phyloP scores from a whole-genome alignment of 1,140 invertebrate genomes.

The Battus philenor region DNA sequence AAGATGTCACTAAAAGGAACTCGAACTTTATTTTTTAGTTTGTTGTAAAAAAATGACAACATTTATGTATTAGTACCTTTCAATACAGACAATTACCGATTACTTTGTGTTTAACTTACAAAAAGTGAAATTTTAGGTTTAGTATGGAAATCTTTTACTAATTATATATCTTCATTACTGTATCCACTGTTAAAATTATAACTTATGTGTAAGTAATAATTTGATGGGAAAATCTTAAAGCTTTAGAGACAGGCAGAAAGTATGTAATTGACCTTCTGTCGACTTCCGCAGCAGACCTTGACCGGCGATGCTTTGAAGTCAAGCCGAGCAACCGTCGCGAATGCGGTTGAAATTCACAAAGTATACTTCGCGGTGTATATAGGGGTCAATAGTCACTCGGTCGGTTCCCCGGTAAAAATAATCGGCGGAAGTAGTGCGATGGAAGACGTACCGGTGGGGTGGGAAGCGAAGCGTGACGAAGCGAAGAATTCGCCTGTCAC shows the following conservation, averaged over 20 bases:
- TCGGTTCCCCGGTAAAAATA: constrained; percentile 43
- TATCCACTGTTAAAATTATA: no score
- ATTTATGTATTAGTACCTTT: no score
- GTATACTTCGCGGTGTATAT: constrained; percentile 13
- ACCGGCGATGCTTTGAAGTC: neutral
- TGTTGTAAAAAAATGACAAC: no score
- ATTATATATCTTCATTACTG: no score
- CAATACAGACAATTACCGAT: no score
- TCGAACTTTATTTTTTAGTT: no score
- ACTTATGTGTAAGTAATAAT: no score
- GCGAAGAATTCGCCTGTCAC: constrained; percentile 26
- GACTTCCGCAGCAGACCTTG: neutral
- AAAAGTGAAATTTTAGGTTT: no score
- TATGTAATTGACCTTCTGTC: neutral
- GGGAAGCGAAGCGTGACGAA: constrained; percentile 43
- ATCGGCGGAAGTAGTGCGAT: constrained; percentile 49
- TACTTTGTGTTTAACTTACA: no score
- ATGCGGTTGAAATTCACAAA: constrained; percentile 13
- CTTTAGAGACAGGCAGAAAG: neutral
- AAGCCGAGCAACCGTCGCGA: neutral
- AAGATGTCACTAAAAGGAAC: no score
- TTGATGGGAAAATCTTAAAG: no score
- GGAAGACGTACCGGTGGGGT: constrained; percentile 41
- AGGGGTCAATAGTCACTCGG: constrained; percentile 45
- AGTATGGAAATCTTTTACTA: no score